phyloP scores from a whole-genome alignment of 2,113 vertebrate species.

The Otis tarda region DNA sequence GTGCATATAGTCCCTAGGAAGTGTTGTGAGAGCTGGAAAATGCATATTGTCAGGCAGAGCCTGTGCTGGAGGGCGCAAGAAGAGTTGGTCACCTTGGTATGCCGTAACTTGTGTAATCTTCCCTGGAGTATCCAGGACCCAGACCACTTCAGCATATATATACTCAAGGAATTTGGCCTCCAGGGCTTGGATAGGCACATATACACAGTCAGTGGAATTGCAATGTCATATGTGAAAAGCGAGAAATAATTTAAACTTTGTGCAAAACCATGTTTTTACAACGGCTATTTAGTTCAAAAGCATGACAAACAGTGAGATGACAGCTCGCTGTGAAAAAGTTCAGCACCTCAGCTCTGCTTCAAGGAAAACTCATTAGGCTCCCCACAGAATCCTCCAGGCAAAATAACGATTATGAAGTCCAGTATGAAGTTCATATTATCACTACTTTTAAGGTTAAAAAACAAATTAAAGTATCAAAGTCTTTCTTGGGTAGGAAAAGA shows the following conservation, averaged over 20 bases:
- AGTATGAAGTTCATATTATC: neutral
- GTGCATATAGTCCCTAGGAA: neutral
- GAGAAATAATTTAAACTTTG: neutral
- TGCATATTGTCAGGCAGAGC: neutral
- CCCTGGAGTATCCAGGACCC: neutral
- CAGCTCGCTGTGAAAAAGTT: neutral
- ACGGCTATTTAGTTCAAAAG: neutral
- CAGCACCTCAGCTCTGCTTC: neutral
- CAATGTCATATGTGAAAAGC: neutral
- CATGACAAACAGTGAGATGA: neutral
- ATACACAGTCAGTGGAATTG: neutral
- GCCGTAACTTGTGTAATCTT: neutral
- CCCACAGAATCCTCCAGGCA: neutral
- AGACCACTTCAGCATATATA: neutral
- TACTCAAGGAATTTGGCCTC: neutral
- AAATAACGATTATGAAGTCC: neutral
- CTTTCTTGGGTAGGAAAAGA: neutral
- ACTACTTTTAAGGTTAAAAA: neutral
- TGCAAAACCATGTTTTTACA: neutral
- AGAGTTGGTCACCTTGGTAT: accelerated
- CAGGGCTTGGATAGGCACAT: neutral
- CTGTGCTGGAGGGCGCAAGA: neutral
- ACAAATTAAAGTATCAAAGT: neutral
- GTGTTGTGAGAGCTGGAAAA: neutral
- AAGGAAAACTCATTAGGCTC: neutral